Percentiles rank a stretch among this genome's conserved stretches.
Conservation (phyloP, 30 jellyfish, hydroid and myxozoan genomes). For the Catostylus mosaicus region DNA sequence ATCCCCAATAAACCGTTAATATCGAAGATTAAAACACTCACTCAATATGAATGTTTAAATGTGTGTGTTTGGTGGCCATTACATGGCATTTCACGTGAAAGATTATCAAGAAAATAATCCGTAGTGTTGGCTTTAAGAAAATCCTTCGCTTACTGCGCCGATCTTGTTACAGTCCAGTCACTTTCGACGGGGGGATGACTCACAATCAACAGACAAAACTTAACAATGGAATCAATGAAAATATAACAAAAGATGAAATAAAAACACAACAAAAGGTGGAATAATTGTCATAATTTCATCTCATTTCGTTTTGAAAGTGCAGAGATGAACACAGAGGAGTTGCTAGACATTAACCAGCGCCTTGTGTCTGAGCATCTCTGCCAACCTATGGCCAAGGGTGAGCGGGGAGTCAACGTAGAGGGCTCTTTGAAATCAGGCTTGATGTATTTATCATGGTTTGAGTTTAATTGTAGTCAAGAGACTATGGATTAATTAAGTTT, state of each 20-base stretch:
- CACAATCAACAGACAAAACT: not conserved
- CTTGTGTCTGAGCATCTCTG: too few relatives aligned
- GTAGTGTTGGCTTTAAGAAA: slow-evolving; percentile 8
- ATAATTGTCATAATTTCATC: not conserved
- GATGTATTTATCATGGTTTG: too few relatives aligned
- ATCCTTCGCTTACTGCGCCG: slow-evolving; percentile 15
- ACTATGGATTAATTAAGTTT: too few relatives aligned
- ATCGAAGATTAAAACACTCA: not conserved
- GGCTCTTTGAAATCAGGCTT: too few relatives aligned
- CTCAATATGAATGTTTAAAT: not conserved
- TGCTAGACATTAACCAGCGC: not conserved
- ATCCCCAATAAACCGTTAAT: not conserved
- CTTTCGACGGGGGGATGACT: slow-evolving; percentile 48
- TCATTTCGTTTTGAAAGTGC: not conserved
- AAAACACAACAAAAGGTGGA: not conserved
- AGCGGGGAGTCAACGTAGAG: not conserved
- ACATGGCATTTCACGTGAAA: slow-evolving; percentile 19
- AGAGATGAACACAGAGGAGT: not conserved
- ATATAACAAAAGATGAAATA: not conserved
- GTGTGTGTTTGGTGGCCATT: not conserved
- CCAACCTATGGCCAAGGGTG: not conserved
- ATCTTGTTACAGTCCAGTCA: slow-evolving; percentile 68
- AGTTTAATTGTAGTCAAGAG: too few relatives aligned
- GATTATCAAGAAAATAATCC: slow-evolving; percentile 33
- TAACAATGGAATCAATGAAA: slow-evolving; percentile 8